Conservation (phyloP, 1,140 invertebrate genomes). For the Aradophagus sp. region DNA sequence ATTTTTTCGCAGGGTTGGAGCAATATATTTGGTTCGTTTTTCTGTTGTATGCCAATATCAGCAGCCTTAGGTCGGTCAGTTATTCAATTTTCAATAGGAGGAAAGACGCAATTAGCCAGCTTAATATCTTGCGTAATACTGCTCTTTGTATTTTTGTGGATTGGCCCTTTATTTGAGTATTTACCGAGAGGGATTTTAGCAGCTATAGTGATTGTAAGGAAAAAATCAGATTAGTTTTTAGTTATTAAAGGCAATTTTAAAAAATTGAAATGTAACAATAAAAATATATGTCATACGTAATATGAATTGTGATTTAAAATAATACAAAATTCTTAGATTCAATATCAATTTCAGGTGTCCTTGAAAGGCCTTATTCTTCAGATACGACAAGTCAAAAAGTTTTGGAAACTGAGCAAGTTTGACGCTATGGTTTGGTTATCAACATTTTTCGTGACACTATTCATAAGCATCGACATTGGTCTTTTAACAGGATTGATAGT, state of each 20-base stretch:
- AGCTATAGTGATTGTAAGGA: slow-evolving; percentile 72
- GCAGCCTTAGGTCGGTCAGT: slow-evolving; percentile 80
- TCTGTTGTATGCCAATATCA: slow-evolving; percentile 80
- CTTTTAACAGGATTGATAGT: slow-evolving; percentile 80
- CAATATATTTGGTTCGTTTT: slow-evolving; percentile 79
- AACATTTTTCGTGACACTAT: slow-evolving; percentile 80
- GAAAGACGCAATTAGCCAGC: slow-evolving; percentile 83
- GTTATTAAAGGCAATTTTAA: too few species aligned
- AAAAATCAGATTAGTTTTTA: background rate
- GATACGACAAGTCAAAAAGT: slow-evolving; percentile 77
- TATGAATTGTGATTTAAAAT: too few species aligned
- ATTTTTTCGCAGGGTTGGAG: slow-evolving; percentile 30
- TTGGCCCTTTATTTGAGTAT: slow-evolving; percentile 88
- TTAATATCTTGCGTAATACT: slow-evolving; percentile 82
- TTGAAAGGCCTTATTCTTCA: slow-evolving; percentile 85
- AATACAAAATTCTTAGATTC: too few species aligned
- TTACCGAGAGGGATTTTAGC: slow-evolving; percentile 80
- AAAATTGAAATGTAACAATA: too few species aligned
- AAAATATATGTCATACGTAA: too few species aligned
- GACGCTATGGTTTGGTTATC: slow-evolving; percentile 84
- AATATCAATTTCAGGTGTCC: slow-evolving; percentile 74
- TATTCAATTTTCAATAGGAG: slow-evolving; percentile 81
- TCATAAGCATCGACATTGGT: slow-evolving; percentile 87
- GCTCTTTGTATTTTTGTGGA: slow-evolving; percentile 85
- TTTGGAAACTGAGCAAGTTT: slow-evolving; percentile 81